Evolutionary conservation across 2,888 invertebrate species (phyloP).

Genomic region (Paralinhomoeus sp.): DNA sequence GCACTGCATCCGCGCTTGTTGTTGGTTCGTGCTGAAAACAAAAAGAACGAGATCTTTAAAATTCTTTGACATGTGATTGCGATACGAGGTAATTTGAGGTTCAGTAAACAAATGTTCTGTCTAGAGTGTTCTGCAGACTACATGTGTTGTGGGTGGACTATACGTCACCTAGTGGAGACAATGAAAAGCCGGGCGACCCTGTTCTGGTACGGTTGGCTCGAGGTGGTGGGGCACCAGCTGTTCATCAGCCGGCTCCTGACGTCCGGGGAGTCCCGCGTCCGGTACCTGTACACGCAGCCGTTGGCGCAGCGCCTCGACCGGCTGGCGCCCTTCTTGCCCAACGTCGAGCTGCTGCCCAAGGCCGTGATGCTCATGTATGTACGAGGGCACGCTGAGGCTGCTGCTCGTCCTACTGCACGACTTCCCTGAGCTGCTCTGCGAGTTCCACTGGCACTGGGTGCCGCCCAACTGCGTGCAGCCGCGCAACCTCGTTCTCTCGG

Average conservation of each 20-base stretch:
- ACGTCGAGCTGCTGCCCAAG: slow-evolving; percentile 77
- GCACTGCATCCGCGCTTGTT: no score
- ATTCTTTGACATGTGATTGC: no score
- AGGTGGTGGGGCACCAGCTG: slow-evolving; percentile 80
- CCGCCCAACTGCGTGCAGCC: slow-evolving; percentile 96
- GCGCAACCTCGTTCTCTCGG: slow-evolving; percentile 87
- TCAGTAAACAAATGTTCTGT: no score
- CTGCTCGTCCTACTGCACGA: slow-evolving; percentile 84
- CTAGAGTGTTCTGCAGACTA: no score
- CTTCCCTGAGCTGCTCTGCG: slow-evolving; percentile 95
- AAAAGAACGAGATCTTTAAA: no score
- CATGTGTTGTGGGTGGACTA: no score
- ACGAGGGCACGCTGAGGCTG: slow-evolving; percentile 72
- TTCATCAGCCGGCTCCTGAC: slow-evolving; percentile 75
- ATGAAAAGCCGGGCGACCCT: slow-evolving; percentile 71
- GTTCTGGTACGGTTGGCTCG: slow-evolving; percentile 94
- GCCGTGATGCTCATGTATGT: slow-evolving; percentile 59
- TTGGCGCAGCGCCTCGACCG: slow-evolving; percentile 86
- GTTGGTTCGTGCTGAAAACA: no score
- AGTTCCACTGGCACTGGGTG: slow-evolving; percentile 96
- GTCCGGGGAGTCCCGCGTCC: not conserved
- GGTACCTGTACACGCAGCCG: slow-evolving; percentile 69
- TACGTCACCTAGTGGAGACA: slow-evolving; percentile 46
- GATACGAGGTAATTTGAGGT: no score
- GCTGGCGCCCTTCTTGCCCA: slow-evolving; percentile 80